A percentile compares a stretch with the other conserved stretches of the same genome.
Evolutionary conservation across 2,888 invertebrate species (phyloP).

Genomic region (Gari tellinella): DNA sequence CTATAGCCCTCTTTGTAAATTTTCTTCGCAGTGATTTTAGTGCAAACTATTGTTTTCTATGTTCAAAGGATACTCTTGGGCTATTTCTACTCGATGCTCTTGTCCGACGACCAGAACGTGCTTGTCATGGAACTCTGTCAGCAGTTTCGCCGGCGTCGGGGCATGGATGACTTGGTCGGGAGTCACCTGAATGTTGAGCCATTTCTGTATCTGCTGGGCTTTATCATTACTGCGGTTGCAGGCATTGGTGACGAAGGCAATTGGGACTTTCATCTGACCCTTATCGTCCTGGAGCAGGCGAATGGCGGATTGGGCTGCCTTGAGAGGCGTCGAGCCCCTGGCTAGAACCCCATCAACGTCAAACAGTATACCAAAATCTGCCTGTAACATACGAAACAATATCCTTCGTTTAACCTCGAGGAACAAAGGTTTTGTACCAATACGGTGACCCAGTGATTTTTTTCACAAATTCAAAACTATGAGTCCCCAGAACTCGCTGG

Average conservation of each 20-base stretch:
- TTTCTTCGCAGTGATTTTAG: no score
- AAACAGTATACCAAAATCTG: slow-evolving; percentile 83
- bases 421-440: no score
- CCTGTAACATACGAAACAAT: slow-evolving; percentile 70
- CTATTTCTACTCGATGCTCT: slow-evolving; percentile 81
- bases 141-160: slow-evolving; percentile 81
- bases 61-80: slow-evolving; percentile 83
- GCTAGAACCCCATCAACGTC: slow-evolving; percentile 84
- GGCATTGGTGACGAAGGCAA: slow-evolving; percentile 83
- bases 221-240: slow-evolving; percentile 80
- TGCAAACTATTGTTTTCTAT: no score
- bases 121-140: slow-evolving; percentile 80
- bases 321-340: slow-evolving; percentile 80
- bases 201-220: slow-evolving; percentile 79
- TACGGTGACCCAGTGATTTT: no score
- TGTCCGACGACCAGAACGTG: slow-evolving; percentile 83
- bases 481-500: no score
- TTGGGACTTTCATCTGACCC: slow-evolving; percentile 80
- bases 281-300: slow-evolving; percentile 76
- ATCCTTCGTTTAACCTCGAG: no score
- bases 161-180: slow-evolving; percentile 83
- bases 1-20: no score
- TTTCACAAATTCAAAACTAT: no score
- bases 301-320: slow-evolving; percentile 77
- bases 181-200: slow-evolving; percentile 81